phyloP scores from a whole-genome alignment of 2,888 invertebrate genomes.

The Magallana nippona region DNA sequence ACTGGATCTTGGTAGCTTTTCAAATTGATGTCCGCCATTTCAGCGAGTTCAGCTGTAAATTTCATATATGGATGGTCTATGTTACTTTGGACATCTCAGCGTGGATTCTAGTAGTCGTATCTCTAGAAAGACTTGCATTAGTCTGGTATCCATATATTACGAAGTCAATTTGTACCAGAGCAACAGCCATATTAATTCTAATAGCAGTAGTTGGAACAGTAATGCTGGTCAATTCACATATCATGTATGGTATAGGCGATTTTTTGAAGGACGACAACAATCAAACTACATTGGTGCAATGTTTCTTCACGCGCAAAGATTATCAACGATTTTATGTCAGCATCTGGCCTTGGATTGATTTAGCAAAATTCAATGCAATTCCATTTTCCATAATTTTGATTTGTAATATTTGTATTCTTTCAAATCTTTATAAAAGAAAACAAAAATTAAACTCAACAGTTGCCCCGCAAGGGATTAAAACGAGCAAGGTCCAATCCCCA shows the following conservation, averaged over 20 bases:
- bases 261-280: background rate
- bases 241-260: conserved; percentile 63
- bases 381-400: conserved; percentile 68
- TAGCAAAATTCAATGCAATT: conserved; percentile 65
- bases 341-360: conserved; percentile 73
- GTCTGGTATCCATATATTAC: conserved; percentile 68
- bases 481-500: conserved; percentile 60
- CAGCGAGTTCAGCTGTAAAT: conserved; percentile 59
- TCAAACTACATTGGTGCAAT: conserved; percentile 42
- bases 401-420: conserved; percentile 68
- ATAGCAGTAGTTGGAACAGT: conserved; percentile 53
- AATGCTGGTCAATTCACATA: conserved; percentile 63
- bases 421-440: conserved; percentile 59
- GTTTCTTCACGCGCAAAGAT: conserved; percentile 45
- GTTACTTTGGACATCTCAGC: conserved; percentile 68
- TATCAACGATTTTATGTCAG: conserved; percentile 57
- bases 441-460: conserved; percentile 47
- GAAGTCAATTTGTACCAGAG: conserved; percentile 59
- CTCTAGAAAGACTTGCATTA: conserved; percentile 69
- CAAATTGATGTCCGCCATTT: conserved; percentile 61
- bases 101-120: conserved; percentile 74
- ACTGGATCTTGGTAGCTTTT: conserved; percentile 58
- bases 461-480: conserved; percentile 29
- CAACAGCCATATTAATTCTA: conserved; percentile 52
- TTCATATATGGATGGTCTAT: conserved; percentile 69